These are phyloP conservation scores for Xenops minutus DNA, from an alignment of 2,797 vertebrate genomes.

Conservation along the genomic window DNA sequence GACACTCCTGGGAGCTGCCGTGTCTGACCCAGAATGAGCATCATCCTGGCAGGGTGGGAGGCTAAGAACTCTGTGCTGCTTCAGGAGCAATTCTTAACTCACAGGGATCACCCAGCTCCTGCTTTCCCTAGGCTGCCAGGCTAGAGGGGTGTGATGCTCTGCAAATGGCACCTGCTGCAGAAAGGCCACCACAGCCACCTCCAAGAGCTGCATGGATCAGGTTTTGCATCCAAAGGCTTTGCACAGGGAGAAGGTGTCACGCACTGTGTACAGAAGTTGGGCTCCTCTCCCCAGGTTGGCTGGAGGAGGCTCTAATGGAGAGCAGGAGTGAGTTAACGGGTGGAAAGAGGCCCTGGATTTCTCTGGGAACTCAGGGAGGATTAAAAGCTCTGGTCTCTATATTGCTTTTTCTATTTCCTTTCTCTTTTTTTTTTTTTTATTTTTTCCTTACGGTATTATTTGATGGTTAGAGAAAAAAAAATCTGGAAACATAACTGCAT, in stretches of 20 bases:
- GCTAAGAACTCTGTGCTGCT: not conserved
- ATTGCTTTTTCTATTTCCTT: conserved; percentile 63
- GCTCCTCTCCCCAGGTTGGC: not conserved
- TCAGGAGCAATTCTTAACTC: not conserved
- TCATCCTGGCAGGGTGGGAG: rapidly evolving
- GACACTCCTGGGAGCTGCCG: rapidly evolving
- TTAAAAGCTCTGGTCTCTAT: conserved; percentile 53
- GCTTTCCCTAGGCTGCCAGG: not conserved
- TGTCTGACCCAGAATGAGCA: not conserved
- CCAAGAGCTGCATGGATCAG: not conserved
- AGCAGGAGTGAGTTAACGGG: conserved; percentile 12
- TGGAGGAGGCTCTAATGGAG: not conserved
- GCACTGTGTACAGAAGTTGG: not conserved
- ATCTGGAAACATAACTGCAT: conserved; percentile 53
- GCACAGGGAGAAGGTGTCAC: not conserved
- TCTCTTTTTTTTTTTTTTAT: not conserved
- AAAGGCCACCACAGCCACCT: not conserved
- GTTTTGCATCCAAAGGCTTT: not conserved
- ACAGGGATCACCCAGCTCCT: rapidly evolving
- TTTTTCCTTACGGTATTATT: conserved; percentile 41
- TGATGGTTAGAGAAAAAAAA: conserved; percentile 32
- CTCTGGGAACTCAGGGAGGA: conserved; percentile 10
- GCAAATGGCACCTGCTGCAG: not conserved
- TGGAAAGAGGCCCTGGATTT: conserved; percentile 52
- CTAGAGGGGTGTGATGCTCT: not conserved